Base-by-base conservation (phyloP, 2,888 invertebrate genomes). In the Pachymerium ferrugineum region DNA sequence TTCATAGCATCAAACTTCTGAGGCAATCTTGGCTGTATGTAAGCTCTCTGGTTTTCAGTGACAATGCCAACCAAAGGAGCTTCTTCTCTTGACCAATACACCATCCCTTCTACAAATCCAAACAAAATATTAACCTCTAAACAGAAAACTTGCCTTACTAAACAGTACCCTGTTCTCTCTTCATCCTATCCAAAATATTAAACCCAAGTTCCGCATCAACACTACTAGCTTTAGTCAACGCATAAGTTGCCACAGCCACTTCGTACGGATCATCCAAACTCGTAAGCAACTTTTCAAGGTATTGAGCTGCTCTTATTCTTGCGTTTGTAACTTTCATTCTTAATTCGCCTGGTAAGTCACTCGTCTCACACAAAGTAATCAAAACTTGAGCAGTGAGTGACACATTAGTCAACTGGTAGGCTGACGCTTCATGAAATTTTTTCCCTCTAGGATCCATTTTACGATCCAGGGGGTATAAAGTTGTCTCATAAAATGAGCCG, bases 371-470 rank as follows among this genome's bases (percentile, higher is more conserved):
- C 10, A 87, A 79, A 0, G 85, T 82, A 74, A 86, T 84, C 4
- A 86, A 80, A n/a, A 86, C 84, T 77, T 85, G 85, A 0, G 86
- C 85, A 4, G 86, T 87, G 47, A 86, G 79, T 3, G 85, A 80
- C 3, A 85, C 80, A 74, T 82, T 82, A 42, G 30, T 54, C 10
- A 62, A 6, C 6, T 31, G 73, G 31, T 73, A 31, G 19, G 54
- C 54, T 8, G 54, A 29, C 12, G 30, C 31, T 12, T 22, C 62
- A 6, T 10, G 3, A 12, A 29, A 25, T 62, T 16, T 22, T 62
- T 62, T 73, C 28, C 76, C 76, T 70, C 74, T 42, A 8, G 72
- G 70, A 38, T 74, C 71, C 74, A 78, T 74, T 73, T 77, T 77
- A 29, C 75, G 54, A 47, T 78, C 78, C 73, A 77, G 76, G 0